Percentiles rank a stretch among this genome's conserved stretches.
These are phyloP conservation scores for Girardia tigrina DNA, from an alignment of 2,888 invertebrate species.

Conservation along the genomic window DNA sequence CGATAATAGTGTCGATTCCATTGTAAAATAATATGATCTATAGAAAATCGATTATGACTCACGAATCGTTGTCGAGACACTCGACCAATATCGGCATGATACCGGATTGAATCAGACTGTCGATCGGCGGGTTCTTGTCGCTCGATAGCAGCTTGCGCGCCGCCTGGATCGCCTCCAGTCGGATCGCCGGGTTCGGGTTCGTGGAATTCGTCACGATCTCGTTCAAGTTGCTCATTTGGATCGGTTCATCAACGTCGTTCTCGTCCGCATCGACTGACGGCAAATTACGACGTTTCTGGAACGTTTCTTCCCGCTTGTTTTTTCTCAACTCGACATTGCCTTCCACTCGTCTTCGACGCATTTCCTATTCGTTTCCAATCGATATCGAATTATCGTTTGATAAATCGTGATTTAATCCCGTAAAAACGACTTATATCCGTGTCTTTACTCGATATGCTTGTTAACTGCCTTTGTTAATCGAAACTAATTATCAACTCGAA, in stretches of 20 bases:
- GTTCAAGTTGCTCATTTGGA: slow-evolving; percentile 54
- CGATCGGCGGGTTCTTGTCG: slow-evolving; percentile 94
- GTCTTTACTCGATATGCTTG: too few species aligned
- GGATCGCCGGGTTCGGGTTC: slow-evolving; percentile 62
- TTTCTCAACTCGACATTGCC: slow-evolving; percentile 38
- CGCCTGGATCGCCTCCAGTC: slow-evolving; percentile 78
- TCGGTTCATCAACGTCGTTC: slow-evolving; percentile 43
- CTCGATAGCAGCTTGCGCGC: slow-evolving; percentile 87
- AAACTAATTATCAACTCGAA: too few species aligned
- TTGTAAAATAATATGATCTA: too few species aligned
- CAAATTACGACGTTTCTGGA: slow-evolving; percentile 87
- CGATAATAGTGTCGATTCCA: too few species aligned
- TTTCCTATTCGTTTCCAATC: slow-evolving; percentile 34
- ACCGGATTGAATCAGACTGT: slow-evolving; percentile 78
- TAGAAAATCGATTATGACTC: slow-evolving; percentile 39
- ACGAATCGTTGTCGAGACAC: slow-evolving; percentile 69
- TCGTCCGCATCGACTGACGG: slow-evolving; percentile 67
- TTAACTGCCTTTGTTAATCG: too few species aligned
- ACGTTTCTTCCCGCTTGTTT: slow-evolving; percentile 89
- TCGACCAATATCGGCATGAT: slow-evolving; percentile 82
- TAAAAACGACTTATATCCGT: too few species aligned
- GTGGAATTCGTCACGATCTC: slow-evolving; percentile 73
- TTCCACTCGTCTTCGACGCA: slow-evolving; percentile 30
- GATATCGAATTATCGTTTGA: too few species aligned
- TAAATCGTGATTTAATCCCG: too few species aligned